A percentile compares a stretch with the other conserved stretches of the same genome.
These are phyloP conservation scores for Euleptes europaea DNA, from an alignment of 2,113 vertebrate species.

Conservation along the genomic window DNA sequence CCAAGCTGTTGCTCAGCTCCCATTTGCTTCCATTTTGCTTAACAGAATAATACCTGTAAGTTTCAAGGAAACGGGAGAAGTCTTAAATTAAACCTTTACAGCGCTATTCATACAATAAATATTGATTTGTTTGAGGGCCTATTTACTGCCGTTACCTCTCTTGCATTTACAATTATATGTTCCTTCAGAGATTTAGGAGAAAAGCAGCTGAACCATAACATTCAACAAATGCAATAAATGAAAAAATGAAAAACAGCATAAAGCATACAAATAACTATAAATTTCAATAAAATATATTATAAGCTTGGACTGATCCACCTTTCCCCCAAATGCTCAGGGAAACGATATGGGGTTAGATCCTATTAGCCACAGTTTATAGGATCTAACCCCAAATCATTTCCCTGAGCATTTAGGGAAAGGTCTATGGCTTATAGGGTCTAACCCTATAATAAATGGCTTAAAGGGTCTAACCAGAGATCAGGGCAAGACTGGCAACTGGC, in stretches of 20 bases:
- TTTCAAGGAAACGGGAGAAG: neutral
- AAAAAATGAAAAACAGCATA: too few relatives aligned
- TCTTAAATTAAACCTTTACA: constrained; percentile 20
- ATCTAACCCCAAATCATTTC: too few relatives aligned
- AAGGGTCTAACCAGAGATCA: too few relatives aligned
- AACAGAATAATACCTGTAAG: constrained; percentile 23
- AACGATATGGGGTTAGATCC: neutral
- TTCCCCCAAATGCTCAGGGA: neutral
- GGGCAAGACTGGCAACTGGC: too few relatives aligned
- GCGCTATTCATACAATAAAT: neutral
- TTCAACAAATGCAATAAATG: neutral
- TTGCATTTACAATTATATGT: neutral
- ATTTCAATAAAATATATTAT: neutral
- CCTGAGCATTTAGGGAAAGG: too few relatives aligned
- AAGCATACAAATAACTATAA: too few relatives aligned
- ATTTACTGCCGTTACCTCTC: constrained; percentile 15
- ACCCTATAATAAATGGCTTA: too few relatives aligned
- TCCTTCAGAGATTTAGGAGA: constrained; percentile 13
- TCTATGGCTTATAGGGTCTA: too few relatives aligned
- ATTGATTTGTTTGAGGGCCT: neutral
- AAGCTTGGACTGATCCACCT: neutral
- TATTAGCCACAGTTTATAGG: too few relatives aligned
- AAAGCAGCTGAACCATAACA: constrained; percentile 5
- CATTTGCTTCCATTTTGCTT: neutral
- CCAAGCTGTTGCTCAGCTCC: constrained; percentile 1